Conservation (phyloP, 2,113 vertebrate species). For the Ceratotherium simum region DNA sequence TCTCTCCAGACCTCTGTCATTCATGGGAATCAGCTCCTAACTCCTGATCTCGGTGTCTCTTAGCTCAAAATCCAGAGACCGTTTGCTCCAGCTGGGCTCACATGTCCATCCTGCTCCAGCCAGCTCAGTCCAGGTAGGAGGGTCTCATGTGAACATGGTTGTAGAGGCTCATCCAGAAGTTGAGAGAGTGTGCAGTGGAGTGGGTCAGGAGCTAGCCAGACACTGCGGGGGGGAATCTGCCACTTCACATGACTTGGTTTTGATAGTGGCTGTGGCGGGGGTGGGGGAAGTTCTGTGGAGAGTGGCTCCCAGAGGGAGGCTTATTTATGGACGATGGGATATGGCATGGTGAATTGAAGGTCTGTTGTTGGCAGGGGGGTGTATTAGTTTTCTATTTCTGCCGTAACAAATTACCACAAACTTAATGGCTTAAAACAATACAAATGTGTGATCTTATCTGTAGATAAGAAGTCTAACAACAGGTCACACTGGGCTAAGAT, state of each 20-base stretch:
- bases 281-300: too few species aligned
- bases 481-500: not conserved
- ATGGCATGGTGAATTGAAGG: not conserved
- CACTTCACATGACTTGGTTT: not conserved
- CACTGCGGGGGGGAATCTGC: not conserved
- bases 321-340: not conserved
- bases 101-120: not conserved
- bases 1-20: not conserved
- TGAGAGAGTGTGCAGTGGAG: too few species aligned
- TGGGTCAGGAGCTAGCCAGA: not conserved
- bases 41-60: not conserved
- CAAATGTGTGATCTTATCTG: not conserved
- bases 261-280: not conserved
- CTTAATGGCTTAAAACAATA: not conserved
- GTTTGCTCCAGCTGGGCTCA: not conserved
- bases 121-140: not conserved
- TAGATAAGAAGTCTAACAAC: not conserved
- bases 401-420: not conserved
- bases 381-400: not conserved
- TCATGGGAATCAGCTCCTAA: not conserved
- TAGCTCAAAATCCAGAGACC: not conserved
- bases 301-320: not conserved
- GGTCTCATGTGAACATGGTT: not conserved
- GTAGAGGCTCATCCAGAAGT: too few species aligned
- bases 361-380: not conserved